Evolutionary conservation across 1,140 invertebrate species (phyloP).

Genomic region (Tetramorium alpestre): DNA sequence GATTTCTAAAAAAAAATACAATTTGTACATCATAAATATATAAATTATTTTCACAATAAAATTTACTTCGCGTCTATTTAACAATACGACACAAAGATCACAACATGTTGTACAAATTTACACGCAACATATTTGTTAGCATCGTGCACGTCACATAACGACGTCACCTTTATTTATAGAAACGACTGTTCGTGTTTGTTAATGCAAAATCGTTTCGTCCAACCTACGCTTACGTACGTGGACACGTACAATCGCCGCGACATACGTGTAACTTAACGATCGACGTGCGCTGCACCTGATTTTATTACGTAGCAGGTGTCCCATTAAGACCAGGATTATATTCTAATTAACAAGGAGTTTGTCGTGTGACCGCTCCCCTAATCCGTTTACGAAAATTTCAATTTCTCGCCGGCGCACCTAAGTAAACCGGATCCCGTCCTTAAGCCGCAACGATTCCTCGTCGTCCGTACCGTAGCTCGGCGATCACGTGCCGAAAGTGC

Average conservation of each 20-base stretch:
- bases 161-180: slow-evolving; percentile 30
- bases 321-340: slow-evolving; percentile 83
- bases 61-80: background rate
- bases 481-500: slow-evolving; percentile 73
- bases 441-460: slow-evolving; percentile 61
- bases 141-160: background rate
- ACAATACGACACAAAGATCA: background rate
- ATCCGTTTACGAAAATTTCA: slow-evolving; percentile 85
- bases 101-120: background rate
- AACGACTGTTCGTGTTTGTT: slow-evolving; percentile 39
- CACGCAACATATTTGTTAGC: background rate
- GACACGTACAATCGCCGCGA: background rate
- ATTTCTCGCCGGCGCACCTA: slow-evolving; percentile 83
- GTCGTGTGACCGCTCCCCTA: slow-evolving; percentile 78
- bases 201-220: slow-evolving; percentile 25
- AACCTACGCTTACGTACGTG: background rate
- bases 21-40: background rate
- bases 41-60: background rate
- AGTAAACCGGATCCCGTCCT: slow-evolving; percentile 78
- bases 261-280: slow-evolving; percentile 51
- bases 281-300: slow-evolving; percentile 55
- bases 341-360: slow-evolving; percentile 84
- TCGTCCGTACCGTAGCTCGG: slow-evolving; percentile 53
- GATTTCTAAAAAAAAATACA: background rate
- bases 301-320: slow-evolving; percentile 69